Conservation (phyloP, 1,140 invertebrate species). For the Drosophila pseudoobscura region DNA sequence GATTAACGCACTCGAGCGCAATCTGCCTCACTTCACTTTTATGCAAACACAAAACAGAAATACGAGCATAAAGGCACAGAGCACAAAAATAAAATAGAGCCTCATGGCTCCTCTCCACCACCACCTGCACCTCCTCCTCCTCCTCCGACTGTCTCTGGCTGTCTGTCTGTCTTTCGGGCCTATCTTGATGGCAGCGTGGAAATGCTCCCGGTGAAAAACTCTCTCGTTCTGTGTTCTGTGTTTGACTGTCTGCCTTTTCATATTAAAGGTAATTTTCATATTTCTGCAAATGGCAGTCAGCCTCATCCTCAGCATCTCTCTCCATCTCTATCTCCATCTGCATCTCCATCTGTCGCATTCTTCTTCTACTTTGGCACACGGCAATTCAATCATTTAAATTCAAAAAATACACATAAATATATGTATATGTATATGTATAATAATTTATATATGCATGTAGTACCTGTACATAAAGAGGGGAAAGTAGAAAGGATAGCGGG, state of each 20-base stretch:
- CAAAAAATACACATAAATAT: slow-evolving; percentile 73
- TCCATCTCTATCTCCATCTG: slow-evolving; percentile 4
- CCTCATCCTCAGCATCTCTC: slow-evolving; percentile 4
- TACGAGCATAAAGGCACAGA: slow-evolving; percentile 63
- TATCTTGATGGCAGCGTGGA: slow-evolving; percentile 39
- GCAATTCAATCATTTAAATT: slow-evolving; percentile 78
- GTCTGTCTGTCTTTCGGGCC: slow-evolving; percentile 21
- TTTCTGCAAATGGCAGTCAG: slow-evolving; percentile 66
- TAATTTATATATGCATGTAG: slow-evolving; percentile 35
- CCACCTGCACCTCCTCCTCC: background rate
- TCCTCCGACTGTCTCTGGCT: slow-evolving; percentile 30
- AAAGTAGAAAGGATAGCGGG: slow-evolving; percentile 4
- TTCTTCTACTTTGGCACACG: slow-evolving; percentile 37
- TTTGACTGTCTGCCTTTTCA: slow-evolving; percentile 56
- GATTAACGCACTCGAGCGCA: slow-evolving; percentile 81
- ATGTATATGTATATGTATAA: slow-evolving; percentile 24
- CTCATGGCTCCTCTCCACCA: slow-evolving; percentile 15
- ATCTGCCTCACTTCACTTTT: slow-evolving; percentile 80
- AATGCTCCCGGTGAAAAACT: slow-evolving; percentile 37
- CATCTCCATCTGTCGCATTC: slow-evolving; percentile 7
- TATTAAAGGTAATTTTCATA: slow-evolving; percentile 80
- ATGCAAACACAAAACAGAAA: slow-evolving; percentile 81
- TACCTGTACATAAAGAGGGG: slow-evolving; percentile 11
- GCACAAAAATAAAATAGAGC: slow-evolving; percentile 73
- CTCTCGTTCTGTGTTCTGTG: slow-evolving; percentile 5